Percentiles rank a stretch among this genome's conserved stretches.
Conservation (phyloP, 2,797 vertebrate species). For the Pangasius sanitwongsei region DNA sequence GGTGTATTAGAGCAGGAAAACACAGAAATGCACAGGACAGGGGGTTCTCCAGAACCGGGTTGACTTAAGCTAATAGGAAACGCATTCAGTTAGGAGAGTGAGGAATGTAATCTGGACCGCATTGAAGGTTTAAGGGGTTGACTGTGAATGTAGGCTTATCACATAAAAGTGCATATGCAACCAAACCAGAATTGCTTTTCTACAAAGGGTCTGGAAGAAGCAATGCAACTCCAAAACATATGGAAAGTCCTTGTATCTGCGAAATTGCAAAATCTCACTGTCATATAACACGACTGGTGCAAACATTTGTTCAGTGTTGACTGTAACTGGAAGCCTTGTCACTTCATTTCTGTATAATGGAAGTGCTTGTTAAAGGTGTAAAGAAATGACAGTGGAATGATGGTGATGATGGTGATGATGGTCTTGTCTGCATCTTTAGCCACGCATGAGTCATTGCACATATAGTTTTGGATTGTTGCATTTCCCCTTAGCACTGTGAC, state of each 20-base stretch:
- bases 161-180: not conserved
- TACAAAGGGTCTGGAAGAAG: not conserved
- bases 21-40: not conserved
- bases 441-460: conserved; percentile 44
- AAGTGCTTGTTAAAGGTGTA: conserved; percentile 14
- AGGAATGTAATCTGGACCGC: not conserved
- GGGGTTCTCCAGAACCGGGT: not conserved
- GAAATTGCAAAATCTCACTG: conserved; percentile 28
- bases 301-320: conserved; percentile 17
- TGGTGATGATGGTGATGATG: not conserved
- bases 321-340: conserved; percentile 24
- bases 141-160: not conserved
- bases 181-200: not conserved
- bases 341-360: conserved; percentile 40
- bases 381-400: conserved; percentile 17
- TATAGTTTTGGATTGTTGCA: conserved; percentile 22
- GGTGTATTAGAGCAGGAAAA: conserved; percentile 12
- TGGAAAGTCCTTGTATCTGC: conserved; percentile 11
- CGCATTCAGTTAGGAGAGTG: not conserved
- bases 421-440: conserved; percentile 19
- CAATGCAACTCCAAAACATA: not conserved
- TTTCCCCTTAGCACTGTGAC: conserved; percentile 32
- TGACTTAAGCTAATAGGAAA: not conserved
- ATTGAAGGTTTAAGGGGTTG: not conserved
- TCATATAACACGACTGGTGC: conserved; percentile 20